These are phyloP conservation scores for Lophotis ruficrista DNA, from an alignment of 2,113 vertebrate genomes.

Conservation along the genomic window DNA sequence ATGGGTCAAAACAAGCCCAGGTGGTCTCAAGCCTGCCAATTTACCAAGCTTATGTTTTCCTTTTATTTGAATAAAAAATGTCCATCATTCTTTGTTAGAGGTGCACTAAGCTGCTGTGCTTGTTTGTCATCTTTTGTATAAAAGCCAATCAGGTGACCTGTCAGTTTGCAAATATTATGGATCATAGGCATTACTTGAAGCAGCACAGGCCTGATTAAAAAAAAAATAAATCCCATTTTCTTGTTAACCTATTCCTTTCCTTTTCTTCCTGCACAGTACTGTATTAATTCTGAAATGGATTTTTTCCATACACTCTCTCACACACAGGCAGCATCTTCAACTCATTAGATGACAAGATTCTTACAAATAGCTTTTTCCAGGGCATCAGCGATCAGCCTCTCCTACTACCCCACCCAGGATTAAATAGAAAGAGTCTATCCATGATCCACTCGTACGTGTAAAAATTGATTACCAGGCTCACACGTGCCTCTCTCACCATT, in stretches of 20 bases:
- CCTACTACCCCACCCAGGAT: not conserved
- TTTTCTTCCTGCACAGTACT: not conserved
- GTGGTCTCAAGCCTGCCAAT: not conserved
- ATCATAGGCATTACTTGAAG: not conserved
- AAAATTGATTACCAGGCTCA: not conserved
- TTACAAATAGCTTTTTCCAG: not conserved
- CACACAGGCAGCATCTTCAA: not conserved
- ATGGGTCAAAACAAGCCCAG: slow-evolving; percentile 5
- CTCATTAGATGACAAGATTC: not conserved
- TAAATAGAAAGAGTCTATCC: not conserved
- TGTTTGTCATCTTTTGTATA: not conserved
- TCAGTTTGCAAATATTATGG: not conserved
- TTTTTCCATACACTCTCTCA: not conserved
- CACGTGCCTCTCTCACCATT: not conserved
- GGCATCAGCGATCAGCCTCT: not conserved
- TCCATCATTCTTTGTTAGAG: not conserved
- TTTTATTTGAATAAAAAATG: not conserved
- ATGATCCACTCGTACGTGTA: not conserved
- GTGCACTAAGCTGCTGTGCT: not conserved
- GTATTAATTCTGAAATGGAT: not conserved
- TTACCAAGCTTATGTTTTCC: not conserved
- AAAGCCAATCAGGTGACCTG: not conserved
- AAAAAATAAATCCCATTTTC: not conserved
- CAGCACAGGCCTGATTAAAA: not conserved
- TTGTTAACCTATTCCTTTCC: not conserved